Base-by-base conservation (phyloP, 2,797 vertebrate species). In the Echeneis naucrates region DNA sequence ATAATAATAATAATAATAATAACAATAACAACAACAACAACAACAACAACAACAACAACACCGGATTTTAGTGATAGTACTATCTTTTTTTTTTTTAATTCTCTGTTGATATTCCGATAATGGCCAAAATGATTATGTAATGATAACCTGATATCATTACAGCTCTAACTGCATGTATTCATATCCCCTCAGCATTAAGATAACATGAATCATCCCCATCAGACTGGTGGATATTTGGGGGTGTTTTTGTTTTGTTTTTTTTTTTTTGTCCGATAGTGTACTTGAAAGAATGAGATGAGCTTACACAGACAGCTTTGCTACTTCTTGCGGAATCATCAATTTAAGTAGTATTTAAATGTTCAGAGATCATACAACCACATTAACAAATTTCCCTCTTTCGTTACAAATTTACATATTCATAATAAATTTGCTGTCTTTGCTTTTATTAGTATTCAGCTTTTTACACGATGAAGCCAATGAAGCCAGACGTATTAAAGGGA, bases 341-440 rank as follows among this genome's bases (percentile, higher is more conserved):
- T 68, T 50, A 57, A 75, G 45, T 7, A 60, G 54, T 24, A 6
- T 32, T 78, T 13, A 59, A 72, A 56, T 59, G 37, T 40, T 72
- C 12, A 53, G 26, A 61, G 32, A 69, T 63, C 30, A 74, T 54
- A 26, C 48, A 78, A 40, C 65, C 33, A 72, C 53, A 79, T 48
- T 55, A 72, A 72, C 27, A 7, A 4, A n/a, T 62, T 75, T 62
- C 21, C 35, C 60, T 55, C 38, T 33, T 63, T 73, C 33, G 45
- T 27, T 30, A 8, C 5, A 35, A 2, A 78, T 77, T 81, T 79
- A 59, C 61, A 82, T 80, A 78, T 72, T 70, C 37, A 47, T 62
- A 73, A 72, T 27, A 59, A 21, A 76, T 66, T 45, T 74, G 50
- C 40, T 35, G 40, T 80, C 68, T 74, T 57, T 24, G 60, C 26